Evolutionary conservation across 2,113 vertebrate species (phyloP).

Genomic region (Lasiurus borealis): DNA sequence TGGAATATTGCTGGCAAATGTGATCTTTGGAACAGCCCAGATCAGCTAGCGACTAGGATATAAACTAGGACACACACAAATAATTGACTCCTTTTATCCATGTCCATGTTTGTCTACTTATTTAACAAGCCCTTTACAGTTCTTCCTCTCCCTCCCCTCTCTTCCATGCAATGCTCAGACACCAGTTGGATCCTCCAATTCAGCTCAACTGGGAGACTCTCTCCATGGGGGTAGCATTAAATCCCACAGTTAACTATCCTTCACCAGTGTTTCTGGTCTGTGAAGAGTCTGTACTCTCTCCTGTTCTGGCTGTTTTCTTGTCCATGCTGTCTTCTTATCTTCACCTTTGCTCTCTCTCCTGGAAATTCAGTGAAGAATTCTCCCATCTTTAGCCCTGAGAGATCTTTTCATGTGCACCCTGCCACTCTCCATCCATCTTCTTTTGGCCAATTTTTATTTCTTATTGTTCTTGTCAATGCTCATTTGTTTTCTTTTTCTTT

Average conservation of each 20-base stretch:
- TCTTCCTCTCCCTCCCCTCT: not conserved
- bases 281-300: not conserved
- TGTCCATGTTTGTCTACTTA: not conserved
- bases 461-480: not conserved
- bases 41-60: not conserved
- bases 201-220: not conserved
- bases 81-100: not conserved
- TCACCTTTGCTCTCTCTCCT: not conserved
- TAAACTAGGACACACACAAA: not conserved
- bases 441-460: not conserved
- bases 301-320: not conserved
- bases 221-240: not conserved
- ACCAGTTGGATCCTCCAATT: not conserved
- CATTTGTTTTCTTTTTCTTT: not conserved
- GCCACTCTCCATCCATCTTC: not conserved
- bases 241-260: not conserved
- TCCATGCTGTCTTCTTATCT: not conserved
- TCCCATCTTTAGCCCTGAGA: not conserved
- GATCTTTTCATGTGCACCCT: not conserved
- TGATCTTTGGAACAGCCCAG: not conserved
- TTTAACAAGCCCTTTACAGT: not conserved
- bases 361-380: not conserved
- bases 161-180: not conserved
- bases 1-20: not conserved
- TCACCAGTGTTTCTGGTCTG: not conserved